Evolutionary conservation across 2,888 invertebrate genomes (phyloP), one percentile per base, ranked within the genome.

Genomic region (Cephus spinipes): DNA sequence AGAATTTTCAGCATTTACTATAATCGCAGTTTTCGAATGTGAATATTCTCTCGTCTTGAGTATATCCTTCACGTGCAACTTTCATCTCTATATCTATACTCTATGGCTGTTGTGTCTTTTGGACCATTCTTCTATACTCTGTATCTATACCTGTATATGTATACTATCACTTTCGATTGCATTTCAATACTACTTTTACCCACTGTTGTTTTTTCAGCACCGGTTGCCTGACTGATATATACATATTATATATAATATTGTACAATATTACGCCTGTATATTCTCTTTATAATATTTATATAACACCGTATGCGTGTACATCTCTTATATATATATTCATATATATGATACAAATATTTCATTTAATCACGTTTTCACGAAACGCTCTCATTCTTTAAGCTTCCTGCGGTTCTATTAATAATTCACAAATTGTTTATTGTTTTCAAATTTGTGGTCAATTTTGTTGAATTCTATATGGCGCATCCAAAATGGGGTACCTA

Each of bases 171-270:
- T 32, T 71, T 71, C 31, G 71, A 71, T 71, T 33, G 71, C 71
- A 71, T 71, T 33, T 33, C 3, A 31, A 33, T 31, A 71, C 31
- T 32, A 31, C 33, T 33, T 77, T 73, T 74, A 68, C 31, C 75
- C 73, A 68, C 69, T 77, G 73, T 73, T 83, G 76, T 83, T 78
- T 82, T 85, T 85, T 80, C 85, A 87, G 85, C 87, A 84, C 85
- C 85, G 84, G 84, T 84, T 88, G 88, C 87, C 85, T 88, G 83
- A 86, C 80, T 83, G 77, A 79, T 78, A 81, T 81, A 81, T 76
- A 77, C 75, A 73, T 80, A 79, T 76, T 71, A 71, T 71, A 71
- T 32, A 71, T 71, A 71, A 31, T 32, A 32, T 32, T 71, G 71
- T 71, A 71, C 33, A 71, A 71, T 71, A 71, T 71, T 71, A 71